Evolutionary conservation across 1,140 invertebrate genomes (phyloP), one percentile per base, ranked within the genome.

Genomic region (Drosophila kohkoa): DNA sequence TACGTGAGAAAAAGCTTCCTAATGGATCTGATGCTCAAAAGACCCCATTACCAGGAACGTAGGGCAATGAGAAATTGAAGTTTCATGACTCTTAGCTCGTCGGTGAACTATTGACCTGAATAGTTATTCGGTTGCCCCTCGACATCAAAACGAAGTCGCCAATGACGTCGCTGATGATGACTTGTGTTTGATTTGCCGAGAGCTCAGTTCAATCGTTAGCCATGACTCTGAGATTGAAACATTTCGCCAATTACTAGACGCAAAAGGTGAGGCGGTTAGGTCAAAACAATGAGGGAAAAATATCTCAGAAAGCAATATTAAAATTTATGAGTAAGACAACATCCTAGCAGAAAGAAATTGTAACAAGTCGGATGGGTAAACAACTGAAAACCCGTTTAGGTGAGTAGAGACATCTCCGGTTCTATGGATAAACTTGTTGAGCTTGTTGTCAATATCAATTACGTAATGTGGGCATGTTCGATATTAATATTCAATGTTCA

Each of bases 31-130:
- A 43, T 45, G 15, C 25, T 8, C 58, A 63, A 15, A 49, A 35
- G 43, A 54, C 57, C 25, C 46, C 28, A 52, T 16, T 49, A 20
- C 48, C 16, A 51, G 28, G 48, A 35, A 5, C 32, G 6, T 54
- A 70, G 67, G 35, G 66, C 67, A 80, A 35, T 79, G 54, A 51
- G 59, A 82, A 85, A 81, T 85, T 66, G 54, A 51, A 66, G 38
- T 51, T 81, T 70, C 85, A 81, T 73, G 77, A 72, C 71, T 79
- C 38, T 76, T 69, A 46, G 69, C 49, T 79, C 63, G 55, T 65
- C 45, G 66, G 51, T 88, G 85, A 88, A 89, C 86, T 88, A 68
- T 85, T 88, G 83, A 85, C 83, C 83, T 65, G 77, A 71, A 88
- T 88, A 88, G 83, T 80, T 67, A 60, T 68, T 52, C 59, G 46